These are phyloP conservation scores for Phocoena sinus DNA, from an alignment of 2,113 vertebrate genomes.

Conservation along the genomic window DNA sequence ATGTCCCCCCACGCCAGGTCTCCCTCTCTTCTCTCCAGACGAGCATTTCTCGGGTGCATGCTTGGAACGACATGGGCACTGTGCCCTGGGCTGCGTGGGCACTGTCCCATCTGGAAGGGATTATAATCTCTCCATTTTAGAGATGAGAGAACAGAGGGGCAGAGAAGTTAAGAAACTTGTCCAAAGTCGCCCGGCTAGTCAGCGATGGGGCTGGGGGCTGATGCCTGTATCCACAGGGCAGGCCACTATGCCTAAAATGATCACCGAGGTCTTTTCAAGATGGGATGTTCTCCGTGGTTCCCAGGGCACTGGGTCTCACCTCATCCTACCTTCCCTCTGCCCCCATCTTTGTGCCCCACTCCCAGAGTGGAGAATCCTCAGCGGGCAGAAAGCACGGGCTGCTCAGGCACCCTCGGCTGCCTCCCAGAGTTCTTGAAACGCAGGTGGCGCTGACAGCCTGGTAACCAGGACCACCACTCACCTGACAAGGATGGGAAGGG, in stretches of 20 bases:
- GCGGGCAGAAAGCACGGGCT: neutral
- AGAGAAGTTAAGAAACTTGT: neutral
- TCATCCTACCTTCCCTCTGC: too few relatives aligned
- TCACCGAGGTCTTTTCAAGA: neutral
- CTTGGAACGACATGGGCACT: neutral
- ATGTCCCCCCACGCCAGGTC: too few relatives aligned
- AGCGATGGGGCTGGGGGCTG: neutral
- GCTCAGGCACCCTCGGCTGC: neutral
- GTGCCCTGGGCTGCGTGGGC: neutral
- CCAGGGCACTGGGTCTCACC: neutral
- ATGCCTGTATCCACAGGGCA: rapidly evolving
- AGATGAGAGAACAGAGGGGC: neutral
- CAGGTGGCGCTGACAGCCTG: neutral
- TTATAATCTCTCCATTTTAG: neutral
- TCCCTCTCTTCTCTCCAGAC: neutral
- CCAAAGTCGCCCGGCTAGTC: neutral
- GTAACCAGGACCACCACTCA: neutral
- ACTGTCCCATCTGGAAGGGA: neutral
- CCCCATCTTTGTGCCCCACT: too few relatives aligned
- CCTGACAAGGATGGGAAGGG: neutral
- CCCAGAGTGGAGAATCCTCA: neutral
- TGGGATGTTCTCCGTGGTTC: neutral
- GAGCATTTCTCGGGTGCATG: neutral
- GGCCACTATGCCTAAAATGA: neutral
- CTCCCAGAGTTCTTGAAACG: neutral